Conservation (phyloP, 2,113 vertebrate genomes). For the Coracopsis vasa region DNA sequence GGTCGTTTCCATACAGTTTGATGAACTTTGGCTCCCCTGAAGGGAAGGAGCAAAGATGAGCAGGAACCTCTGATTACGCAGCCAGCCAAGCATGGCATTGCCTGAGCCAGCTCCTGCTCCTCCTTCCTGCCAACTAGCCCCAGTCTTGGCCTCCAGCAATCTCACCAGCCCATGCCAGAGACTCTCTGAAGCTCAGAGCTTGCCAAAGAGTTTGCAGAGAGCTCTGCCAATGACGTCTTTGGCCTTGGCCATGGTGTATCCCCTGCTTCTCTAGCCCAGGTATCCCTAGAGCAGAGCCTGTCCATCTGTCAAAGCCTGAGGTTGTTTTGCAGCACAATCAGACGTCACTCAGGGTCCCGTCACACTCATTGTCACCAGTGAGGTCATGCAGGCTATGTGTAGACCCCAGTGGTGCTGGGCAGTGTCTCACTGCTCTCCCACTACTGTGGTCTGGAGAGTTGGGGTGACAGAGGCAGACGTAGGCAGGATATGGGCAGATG, state of each 20-base stretch:
- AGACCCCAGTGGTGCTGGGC: neutral
- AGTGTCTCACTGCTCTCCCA: rapidly evolving
- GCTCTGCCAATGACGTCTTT: neutral
- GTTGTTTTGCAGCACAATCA: neutral
- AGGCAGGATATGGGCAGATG: neutral
- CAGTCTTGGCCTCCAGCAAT: neutral
- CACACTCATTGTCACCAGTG: neutral
- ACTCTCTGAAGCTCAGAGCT: neutral
- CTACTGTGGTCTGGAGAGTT: rapidly evolving
- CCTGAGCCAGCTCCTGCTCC: neutral
- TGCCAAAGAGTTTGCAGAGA: slow-evolving; percentile 4
- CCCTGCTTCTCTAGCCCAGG: neutral
- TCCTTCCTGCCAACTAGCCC: neutral
- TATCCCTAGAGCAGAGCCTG: neutral
- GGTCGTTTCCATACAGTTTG: neutral
- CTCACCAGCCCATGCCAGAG: neutral
- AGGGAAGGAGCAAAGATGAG: neutral
- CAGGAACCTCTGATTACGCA: neutral
- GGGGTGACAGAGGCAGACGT: neutral
- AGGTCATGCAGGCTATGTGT: neutral
- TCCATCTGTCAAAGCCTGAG: neutral
- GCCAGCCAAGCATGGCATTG: neutral
- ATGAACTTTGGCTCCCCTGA: neutral
- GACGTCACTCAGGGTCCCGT: neutral
- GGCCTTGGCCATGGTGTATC: neutral